Evolutionary conservation across 1,140 invertebrate genomes (phyloP), one percentile per base, ranked within the genome.

Genomic region (Odontomachus brunneus): DNA sequence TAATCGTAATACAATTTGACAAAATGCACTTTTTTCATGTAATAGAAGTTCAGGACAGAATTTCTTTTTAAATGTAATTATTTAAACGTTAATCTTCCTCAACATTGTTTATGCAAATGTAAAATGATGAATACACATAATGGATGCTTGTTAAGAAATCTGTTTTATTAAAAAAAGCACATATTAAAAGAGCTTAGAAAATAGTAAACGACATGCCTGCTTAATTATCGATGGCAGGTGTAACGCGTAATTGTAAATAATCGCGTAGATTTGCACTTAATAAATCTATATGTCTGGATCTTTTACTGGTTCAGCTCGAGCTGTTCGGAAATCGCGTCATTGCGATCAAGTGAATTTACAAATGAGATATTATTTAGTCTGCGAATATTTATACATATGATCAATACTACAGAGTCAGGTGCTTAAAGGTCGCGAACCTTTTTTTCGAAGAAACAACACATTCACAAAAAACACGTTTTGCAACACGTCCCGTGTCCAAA

Each of bases 141-240:
- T 48, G 2, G 15, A 49, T 75, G 11, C 26, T 76, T 38, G 14
- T 76, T 76, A 76, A 76, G 57, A 75, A 75, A 73, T 38, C 24
- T 76, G 44, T 69, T 80, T 80, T 80, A 80, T 80, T 80, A 80
- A 80, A 80, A 44, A 80, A 71, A 71, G 75, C 65, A 80, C 75
- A 80, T 80, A 44, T 80, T 80, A 80, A 80, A 80, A 80, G 66
- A 80, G 66, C 69, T 80, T 80, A 69, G 51, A 80, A 71, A 80
- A 80, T 71, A 71, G 51, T 80, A 69, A 78, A 69, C n/a, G 65
- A 80, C 67, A 78, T 29, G 19, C 51, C 26, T 66, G 62, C 26
- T 75, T 33, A 48, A 15, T 80, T 69, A 69, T 57, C 57, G n/a
- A 55, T 15, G 69, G 19, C 51, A 69, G 12, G 24, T 69, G 51